Evolutionary conservation across 2,797 vertebrate species (phyloP).

Genomic region (Hyperoplus lanceolatus): DNA sequence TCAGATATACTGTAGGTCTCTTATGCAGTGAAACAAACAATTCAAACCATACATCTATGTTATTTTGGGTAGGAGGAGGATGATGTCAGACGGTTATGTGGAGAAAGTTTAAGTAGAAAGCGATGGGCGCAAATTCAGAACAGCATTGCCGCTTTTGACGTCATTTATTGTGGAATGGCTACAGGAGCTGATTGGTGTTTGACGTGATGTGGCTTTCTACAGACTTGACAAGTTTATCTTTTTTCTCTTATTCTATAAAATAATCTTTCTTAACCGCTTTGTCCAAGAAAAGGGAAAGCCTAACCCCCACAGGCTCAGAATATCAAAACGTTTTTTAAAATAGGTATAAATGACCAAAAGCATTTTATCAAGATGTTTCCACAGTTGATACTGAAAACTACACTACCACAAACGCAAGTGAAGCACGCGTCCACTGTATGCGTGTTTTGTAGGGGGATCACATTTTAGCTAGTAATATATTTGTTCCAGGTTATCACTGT

Average conservation of each 20-base stretch:
- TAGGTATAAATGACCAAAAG: slow-evolving; percentile 52
- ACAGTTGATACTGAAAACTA: slow-evolving; percentile 42
- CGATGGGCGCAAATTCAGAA: slow-evolving; percentile 48
- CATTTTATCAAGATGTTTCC: slow-evolving; percentile 48
- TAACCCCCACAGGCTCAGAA: slow-evolving; percentile 39
- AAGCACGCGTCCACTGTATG: not conserved
- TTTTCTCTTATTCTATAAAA: slow-evolving; percentile 1
- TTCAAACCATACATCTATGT: slow-evolving; percentile 32
- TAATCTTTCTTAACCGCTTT: slow-evolving; percentile 23
- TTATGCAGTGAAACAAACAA: slow-evolving; percentile 50
- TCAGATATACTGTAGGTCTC: slow-evolving; percentile 42
- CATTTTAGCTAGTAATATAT: slow-evolving; percentile 27
- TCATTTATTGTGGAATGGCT: slow-evolving; percentile 30
- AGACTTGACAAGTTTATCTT: slow-evolving; percentile 35
- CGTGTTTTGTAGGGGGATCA: slow-evolving; percentile 1
- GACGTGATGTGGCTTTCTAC: slow-evolving; percentile 15
- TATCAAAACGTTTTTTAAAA: slow-evolving; percentile 45
- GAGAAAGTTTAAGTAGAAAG: slow-evolving; percentile 31
- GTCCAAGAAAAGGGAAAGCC: slow-evolving; percentile 37
- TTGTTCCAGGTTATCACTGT: slow-evolving; percentile 28
- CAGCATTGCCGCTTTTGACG: slow-evolving; percentile 37
- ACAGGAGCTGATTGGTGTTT: slow-evolving; percentile 48
- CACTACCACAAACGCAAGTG: not conserved
- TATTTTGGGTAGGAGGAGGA: slow-evolving; percentile 21
- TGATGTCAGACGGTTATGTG: slow-evolving; percentile 33